Base-by-base conservation (phyloP, 2,113 vertebrate species). In the Chamaetylas fuelleborni region DNA sequence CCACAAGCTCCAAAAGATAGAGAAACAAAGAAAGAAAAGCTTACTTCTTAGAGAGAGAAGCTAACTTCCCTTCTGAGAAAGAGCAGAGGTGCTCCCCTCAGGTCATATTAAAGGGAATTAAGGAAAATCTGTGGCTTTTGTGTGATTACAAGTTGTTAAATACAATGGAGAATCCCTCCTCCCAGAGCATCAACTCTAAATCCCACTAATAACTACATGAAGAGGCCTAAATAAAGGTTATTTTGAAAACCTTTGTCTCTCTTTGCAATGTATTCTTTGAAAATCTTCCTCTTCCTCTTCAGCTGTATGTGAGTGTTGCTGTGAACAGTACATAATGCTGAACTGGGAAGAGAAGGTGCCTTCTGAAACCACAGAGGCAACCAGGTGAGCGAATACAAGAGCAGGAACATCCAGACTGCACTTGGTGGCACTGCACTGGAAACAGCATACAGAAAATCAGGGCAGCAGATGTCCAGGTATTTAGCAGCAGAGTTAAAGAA, bases 41-140 rank as follows among this genome's bases (percentile, higher is more conserved):
- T 87, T 72, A 34, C 11, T 77, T 71, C 80, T 79, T 42, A 25
- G 47, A 47, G 53, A 45, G 18, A 78, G 56, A 74, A 82, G 43
- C 26, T 54, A 69, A 43, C 47, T 54, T 71, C 66, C 36, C 38
- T 76, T 69, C 28, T 43, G 40, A 90, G 54, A 45, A 84, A 77
- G 58, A 69, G 50, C 38, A 65, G 72, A 84, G 61, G 70, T 78
- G 18, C 36, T 84, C 28, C 25, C 62, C 77, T 79, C 69, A 38
- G 26, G 65, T 89, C 57, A 82, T 69, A 89, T 64, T 79, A 89
- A 79, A 85, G 17, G 26, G 66, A 90, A 95, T 91, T 96, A 94
- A 60, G 24, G 84, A 42, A 94, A 77, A 72, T 62, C 47, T 54
- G 22, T 70, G 34, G 48, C 33, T 47, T 79, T 69, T 60, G 34